Conservation (phyloP, 2,888 invertebrate genomes). For the Keiferia lycopersicella region DNA sequence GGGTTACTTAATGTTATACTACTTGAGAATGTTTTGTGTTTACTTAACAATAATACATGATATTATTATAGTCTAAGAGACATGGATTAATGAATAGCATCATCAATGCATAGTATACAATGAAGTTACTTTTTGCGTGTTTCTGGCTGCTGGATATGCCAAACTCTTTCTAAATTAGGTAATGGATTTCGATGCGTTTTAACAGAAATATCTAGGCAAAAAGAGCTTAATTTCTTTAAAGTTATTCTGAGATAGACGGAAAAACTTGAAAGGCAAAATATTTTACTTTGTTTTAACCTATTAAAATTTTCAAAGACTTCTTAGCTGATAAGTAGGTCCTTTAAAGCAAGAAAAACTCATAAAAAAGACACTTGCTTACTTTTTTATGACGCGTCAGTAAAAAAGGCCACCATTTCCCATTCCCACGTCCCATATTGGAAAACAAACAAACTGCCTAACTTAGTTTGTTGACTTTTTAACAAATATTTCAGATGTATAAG, state of each 20-base stretch:
- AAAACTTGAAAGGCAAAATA: no score
- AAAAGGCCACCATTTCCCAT: neutral
- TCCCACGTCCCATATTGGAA: conserved; percentile 12
- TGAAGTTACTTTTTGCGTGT: no score
- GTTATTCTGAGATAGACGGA: no score
- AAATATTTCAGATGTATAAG: conserved; percentile 19
- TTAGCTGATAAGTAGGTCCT: neutral
- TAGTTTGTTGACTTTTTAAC: conserved; percentile 22
- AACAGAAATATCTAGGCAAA: no score
- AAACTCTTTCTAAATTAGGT: no score
- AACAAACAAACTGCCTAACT: conserved; percentile 20
- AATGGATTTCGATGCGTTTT: no score
- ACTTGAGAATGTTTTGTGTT: neutral
- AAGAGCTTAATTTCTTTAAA: no score
- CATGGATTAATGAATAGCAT: no score
- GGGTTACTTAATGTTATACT: neutral
- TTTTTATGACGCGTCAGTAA: conserved; percentile 2
- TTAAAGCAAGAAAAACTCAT: neutral
- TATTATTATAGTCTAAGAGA: no score
- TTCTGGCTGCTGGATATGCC: no score
- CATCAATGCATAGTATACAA: no score
- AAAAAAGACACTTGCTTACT: neutral
- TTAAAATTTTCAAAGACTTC: neutral
- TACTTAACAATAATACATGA: no score
- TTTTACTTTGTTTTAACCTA: neutral